Percentiles rank a stretch among this genome's conserved stretches.
Conservation (phyloP, 2,888 invertebrate genomes). For the Tenthredo scrophulariae region DNA sequence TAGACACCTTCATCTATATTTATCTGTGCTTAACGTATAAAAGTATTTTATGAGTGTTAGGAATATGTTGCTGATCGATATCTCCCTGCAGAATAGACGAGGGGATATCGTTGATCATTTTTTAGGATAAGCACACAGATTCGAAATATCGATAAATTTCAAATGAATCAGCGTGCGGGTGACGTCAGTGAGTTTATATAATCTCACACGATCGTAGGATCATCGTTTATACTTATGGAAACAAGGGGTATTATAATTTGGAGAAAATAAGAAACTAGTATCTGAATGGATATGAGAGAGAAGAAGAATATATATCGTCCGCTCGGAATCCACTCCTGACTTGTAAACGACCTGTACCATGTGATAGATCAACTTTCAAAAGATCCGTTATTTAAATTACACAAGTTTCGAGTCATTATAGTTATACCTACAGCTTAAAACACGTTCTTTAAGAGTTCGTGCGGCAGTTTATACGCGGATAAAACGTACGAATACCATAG, state of each 20-base stretch:
- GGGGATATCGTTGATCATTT: background rate
- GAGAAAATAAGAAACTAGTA: background rate
- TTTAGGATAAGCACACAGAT: background rate
- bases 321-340: background rate
- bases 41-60: background rate
- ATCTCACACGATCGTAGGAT: background rate
- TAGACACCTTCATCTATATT: background rate
- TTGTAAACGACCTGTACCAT: background rate
- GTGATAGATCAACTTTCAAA: constrained; percentile 33
- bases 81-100: background rate
- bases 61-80: background rate
- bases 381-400: constrained; percentile 36
- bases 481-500: background rate
- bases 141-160: background rate
- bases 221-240: too few relatives aligned
- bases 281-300: background rate
- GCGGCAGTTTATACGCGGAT: background rate
- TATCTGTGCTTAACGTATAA: background rate
- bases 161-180: background rate
- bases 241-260: too few relatives aligned
- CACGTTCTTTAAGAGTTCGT: background rate
- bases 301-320: background rate
- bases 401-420: constrained; percentile 21
- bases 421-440: background rate
- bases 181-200: background rate